Base-by-base conservation (phyloP, 2,113 vertebrate genomes). In the Tricholaema leucomelas region DNA sequence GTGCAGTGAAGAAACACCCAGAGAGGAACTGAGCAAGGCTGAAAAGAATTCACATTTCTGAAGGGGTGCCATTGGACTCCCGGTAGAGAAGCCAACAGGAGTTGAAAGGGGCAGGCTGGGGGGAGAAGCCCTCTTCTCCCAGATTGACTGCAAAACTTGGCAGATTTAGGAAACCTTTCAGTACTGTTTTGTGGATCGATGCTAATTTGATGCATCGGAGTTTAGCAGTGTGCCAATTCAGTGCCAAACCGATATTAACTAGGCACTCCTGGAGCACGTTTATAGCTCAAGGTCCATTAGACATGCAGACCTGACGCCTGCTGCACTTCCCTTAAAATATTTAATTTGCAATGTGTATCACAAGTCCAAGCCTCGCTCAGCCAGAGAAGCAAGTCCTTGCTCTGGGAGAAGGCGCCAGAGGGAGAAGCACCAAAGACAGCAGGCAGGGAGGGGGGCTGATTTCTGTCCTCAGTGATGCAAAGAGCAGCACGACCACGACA, bases 161-260 rank as follows among this genome's bases (percentile, higher is more conserved):
- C 96, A 95, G 88, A 91, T 95, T 96, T 93, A 93, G 95, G 91
- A 96, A 96, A 94, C 95, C 92, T 70, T 95, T 95, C 95, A 91
- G 96, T 93, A 96, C 78, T 65, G 25, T 94, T 97, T 96, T 95
- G 90, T 8, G 42, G 92, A 96, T 97, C 96, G 21, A 90, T 97
- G 96, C 88, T 97, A 94, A 97, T 97, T 96, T 94, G 97, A 95
- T 95, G 91, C 95, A 86, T 88, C 1, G 2, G 91, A 95, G 81
- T 87, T 54, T 6, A 80, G 85, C 46, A 14, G 78, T 27, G 54
- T 44, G 91, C 97, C 96, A 95, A 60, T 92, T 95, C 94, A 89
- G 88, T 96, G 95, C 97, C 97, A 96, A 88, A 90, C 91, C 80
- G 73, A 38, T 96, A 94, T 93, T 97, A 97, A 96, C 95, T 77